These are phyloP conservation scores for Anoplopoma fimbria DNA, from an alignment of 2,113 vertebrate genomes.

Conservation along the genomic window DNA sequence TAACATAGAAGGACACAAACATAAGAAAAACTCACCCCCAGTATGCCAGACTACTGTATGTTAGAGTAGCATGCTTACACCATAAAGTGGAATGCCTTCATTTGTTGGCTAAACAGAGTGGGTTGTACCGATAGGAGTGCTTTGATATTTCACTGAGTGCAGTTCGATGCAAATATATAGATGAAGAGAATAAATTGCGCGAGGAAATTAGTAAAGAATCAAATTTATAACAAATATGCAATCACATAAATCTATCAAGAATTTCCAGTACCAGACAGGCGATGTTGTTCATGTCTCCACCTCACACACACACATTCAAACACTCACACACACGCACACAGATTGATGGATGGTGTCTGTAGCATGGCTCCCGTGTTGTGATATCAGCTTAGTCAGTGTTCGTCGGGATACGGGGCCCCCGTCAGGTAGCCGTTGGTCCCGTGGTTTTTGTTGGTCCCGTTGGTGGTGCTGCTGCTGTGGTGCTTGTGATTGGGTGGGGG, in stretches of 20 bases:
- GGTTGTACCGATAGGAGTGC: slow-evolving; percentile 82
- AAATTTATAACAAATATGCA: slow-evolving; percentile 75
- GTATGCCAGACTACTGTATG: slow-evolving; percentile 85
- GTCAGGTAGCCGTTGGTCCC: slow-evolving; percentile 95
- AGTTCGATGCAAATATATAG: slow-evolving; percentile 73
- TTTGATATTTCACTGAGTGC: slow-evolving; percentile 69
- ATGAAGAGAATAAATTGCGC: slow-evolving; percentile 56
- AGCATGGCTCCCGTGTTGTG: slow-evolving; percentile 64
- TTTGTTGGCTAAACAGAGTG: slow-evolving; percentile 87
- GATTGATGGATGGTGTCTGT: slow-evolving; percentile 68
- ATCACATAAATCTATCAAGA: slow-evolving; percentile 87
- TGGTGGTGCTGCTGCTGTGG: slow-evolving; percentile 88
- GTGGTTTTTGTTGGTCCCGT: slow-evolving; percentile 90
- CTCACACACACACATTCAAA: slow-evolving; percentile 32
- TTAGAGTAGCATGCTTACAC: slow-evolving; percentile 90
- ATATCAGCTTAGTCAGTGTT: slow-evolving; percentile 93
- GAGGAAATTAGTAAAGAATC: slow-evolving; percentile 60
- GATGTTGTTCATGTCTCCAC: slow-evolving; percentile 82
- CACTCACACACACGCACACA: slow-evolving; percentile 53
- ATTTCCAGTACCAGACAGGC: slow-evolving; percentile 88
- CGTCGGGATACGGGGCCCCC: slow-evolving; percentile 85
- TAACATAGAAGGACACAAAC: slow-evolving; percentile 88
- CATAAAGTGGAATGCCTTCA: slow-evolving; percentile 85
- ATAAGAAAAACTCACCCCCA: slow-evolving; percentile 86
- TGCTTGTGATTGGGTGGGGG: slow-evolving; percentile 84